phyloP scores from a whole-genome alignment of 2,888 invertebrate genomes.

The Aporophyla lueneburgensis region DNA sequence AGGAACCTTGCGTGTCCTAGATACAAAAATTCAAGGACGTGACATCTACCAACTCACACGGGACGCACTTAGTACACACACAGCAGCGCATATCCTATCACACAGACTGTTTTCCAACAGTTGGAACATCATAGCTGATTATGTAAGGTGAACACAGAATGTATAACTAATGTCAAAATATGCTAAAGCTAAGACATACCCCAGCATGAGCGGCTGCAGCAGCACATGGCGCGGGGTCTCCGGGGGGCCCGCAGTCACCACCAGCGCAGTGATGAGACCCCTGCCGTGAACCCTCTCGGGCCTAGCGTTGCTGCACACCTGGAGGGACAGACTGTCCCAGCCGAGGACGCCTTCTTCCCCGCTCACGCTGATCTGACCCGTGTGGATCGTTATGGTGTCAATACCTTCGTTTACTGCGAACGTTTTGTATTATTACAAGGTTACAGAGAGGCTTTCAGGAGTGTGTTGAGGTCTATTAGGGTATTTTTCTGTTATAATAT shows the following conservation, averaged over 20 bases:
- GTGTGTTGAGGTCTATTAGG: not conserved
- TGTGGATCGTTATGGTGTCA: conserved; percentile 77
- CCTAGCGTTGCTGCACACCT: conserved; percentile 72
- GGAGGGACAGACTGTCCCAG: conserved; percentile 73
- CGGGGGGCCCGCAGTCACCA: conserved; percentile 73
- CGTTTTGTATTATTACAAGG: not conserved
- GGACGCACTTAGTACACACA: too few relatives aligned
- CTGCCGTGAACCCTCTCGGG: conserved; percentile 75
- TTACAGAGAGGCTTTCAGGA: too few relatives aligned
- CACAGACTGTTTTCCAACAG: too few relatives aligned
- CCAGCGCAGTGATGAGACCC: conserved; percentile 72
- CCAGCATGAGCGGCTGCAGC: conserved; percentile 80
- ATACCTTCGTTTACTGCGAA: conserved; percentile 71
- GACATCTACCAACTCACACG: too few relatives aligned
- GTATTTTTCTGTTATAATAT: not conserved
- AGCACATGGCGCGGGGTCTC: conserved; percentile 73
- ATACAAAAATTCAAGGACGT: too few relatives aligned
- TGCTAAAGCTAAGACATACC: conserved; percentile 69
- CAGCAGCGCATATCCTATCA: too few relatives aligned
- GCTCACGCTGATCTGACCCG: conserved; percentile 75
- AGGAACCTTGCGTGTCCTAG: too few relatives aligned
- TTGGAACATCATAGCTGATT: too few relatives aligned
- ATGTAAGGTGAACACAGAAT: not conserved
- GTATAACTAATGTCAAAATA: not conserved
- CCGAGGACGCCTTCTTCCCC: conserved; percentile 76